Base-by-base conservation (phyloP, 37 sponge, comb jelly and placozoan species). In the Beroe forskalii region DNA sequence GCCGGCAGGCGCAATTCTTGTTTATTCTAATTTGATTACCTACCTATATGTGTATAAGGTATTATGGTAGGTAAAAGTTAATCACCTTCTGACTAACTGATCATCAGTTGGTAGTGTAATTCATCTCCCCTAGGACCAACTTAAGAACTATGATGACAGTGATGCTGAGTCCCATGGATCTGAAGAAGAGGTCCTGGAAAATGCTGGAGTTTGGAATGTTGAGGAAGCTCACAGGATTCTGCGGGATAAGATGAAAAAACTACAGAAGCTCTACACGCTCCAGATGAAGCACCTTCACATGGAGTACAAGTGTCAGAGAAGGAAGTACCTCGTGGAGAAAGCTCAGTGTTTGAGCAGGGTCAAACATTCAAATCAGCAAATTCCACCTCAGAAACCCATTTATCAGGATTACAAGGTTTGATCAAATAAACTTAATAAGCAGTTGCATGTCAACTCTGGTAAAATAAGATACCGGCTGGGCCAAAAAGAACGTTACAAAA, bases 171-270 rank as follows among this genome's bases (percentile, higher is more conserved):
- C 72, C 4, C 72, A 69, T 35, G 72, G 72, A 32, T 69, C 72
- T 33, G 72, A 69, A 17, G 72, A 69, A 33, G 72, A 69, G 17
- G 72, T 69, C 1, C 39, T 69, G 39, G 72, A 69, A 35, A 69
- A 69, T 69, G 72, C 72, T 1, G 72, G 72, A 8, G 72, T 69
- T 69, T 69, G 72, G 72, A 69, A 69, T 32, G 72, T 69, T 27
- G 72, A 69, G 19, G 72, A 69, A 69, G 72, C 72, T 69, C 72
- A 69, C 72, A 69, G 72, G 19, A 69, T 69, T 32, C 39, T 69
- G 38, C 24, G 72, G 17, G 72, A 69, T 35, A 69, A 69, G 39
- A 69, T 69, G 72, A 69, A 69, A 32, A 69, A 69, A 37, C 19
- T 69, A 2, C 72, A 69, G 39, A 69, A 69, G 39, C 37, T 69